phyloP scores from a whole-genome alignment of 2,797 vertebrate species.

The Octomys mimax region DNA sequence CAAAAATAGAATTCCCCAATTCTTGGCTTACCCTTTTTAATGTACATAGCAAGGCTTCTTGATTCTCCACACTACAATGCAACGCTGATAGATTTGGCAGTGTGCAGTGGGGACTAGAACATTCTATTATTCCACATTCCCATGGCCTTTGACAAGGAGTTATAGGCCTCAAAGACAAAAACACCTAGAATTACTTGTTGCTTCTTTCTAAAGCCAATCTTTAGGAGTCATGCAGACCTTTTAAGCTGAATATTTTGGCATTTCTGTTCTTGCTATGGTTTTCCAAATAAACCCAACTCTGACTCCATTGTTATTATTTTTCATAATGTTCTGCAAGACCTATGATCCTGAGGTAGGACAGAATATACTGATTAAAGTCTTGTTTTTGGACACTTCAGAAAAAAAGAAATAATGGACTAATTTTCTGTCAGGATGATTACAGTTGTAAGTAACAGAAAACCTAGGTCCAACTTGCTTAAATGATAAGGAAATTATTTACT shows the following conservation, averaged over 20 bases:
- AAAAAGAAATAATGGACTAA: neutral
- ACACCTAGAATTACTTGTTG: neutral
- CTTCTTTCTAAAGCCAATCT: slow-evolving; percentile 18
- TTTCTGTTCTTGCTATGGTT: slow-evolving; percentile 6
- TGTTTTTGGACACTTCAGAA: slow-evolving; percentile 37
- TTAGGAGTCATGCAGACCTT: neutral
- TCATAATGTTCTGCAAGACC: slow-evolving; percentile 32
- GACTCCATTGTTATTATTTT: slow-evolving; percentile 27
- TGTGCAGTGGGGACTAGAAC: neutral
- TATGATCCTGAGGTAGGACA: neutral
- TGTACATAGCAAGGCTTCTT: neutral
- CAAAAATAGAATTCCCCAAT: neutral
- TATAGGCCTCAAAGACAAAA: neutral
- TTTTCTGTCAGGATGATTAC: slow-evolving; percentile 10
- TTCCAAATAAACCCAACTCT: slow-evolving; percentile 57
- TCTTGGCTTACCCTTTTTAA: neutral
- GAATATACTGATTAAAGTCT: neutral
- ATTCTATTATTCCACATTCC: neutral
- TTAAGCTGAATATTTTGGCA: slow-evolving; percentile 54
- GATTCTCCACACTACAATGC: neutral
- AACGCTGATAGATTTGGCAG: neutral
- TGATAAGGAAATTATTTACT: neutral
- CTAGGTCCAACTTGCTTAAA: neutral
- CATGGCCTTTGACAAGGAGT: neutral
- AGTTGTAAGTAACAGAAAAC: slow-evolving; percentile 37